Evolutionary conservation across 2,113 vertebrate species (phyloP), one percentile per base, ranked within the genome.

Genomic region (Sitta europaea): DNA sequence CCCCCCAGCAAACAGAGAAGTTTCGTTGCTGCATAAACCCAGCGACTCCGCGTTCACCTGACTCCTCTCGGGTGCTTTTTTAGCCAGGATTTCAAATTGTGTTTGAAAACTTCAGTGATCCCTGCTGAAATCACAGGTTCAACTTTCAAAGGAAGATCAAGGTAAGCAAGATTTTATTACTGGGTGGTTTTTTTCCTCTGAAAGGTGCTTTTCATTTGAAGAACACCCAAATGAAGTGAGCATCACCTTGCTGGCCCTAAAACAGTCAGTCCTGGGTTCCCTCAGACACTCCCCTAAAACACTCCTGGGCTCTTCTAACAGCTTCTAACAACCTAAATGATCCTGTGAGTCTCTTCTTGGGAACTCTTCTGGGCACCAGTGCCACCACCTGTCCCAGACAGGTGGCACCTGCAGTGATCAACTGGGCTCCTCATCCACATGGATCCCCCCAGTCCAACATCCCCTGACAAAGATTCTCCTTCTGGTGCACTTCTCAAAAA

Each of bases 161-260:
- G 11, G 22, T 2, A 40, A 74, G 33, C 12, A 25, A 15, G 11
- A 31, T 24, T 18, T 19, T 21, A 19, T 28, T 14, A 14, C 5
- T 19, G 40, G 40, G n/a, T 40, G 42, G 0, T 8, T 40, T 29
- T 18, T 16, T 24, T 2, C 24, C 9, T 21, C 31, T n/a, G 5
- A 74, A 58, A 79, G 38, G 33, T 11, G 18, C 17, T 80, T 67
- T 55, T 42, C 38, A 31, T 24, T 29, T 23, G 12, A 45, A 23
- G 13, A 0, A 4, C 55, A 66, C 27, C 25, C 54, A 54, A 74
- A 72, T 0, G 0, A 54, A 73, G 51, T 0, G 35, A 87, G 57
- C 25, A 11, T 23, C 28, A 3, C 29, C 25, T 43, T 1, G 0
- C 17, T 21, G 51, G 42, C 10, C 12, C 74, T 21, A 1, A 14